These are phyloP conservation scores for Lepetodrilus schrolli DNA, from an alignment of 2,888 invertebrate species.

Conservation along the genomic window DNA sequence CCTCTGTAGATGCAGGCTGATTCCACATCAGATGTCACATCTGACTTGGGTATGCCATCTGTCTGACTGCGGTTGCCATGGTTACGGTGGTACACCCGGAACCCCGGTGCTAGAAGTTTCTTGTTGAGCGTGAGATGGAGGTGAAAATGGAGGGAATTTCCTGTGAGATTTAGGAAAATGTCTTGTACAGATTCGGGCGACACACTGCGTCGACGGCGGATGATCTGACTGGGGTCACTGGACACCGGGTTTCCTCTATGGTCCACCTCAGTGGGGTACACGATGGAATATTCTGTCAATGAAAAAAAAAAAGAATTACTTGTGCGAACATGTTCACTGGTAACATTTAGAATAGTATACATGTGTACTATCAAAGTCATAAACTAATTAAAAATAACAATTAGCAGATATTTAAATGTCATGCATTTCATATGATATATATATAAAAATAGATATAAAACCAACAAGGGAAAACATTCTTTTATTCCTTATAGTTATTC, in stretches of 20 bases:
- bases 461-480: too few relatives aligned
- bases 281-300: background rate
- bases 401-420: too few relatives aligned
- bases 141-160: constrained; percentile 54
- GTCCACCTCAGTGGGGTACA: background rate
- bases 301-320: background rate
- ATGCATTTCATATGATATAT: too few relatives aligned
- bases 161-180: constrained; percentile 55
- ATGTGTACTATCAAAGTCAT: too few relatives aligned
- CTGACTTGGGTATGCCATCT: background rate
- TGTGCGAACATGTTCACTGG: too few relatives aligned
- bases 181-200: constrained; percentile 20
- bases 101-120: constrained; percentile 57
- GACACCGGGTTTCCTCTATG: background rate
- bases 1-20: constrained; percentile 53
- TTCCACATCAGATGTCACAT: background rate
- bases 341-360: too few relatives aligned
- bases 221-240: background rate
- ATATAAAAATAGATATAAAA: too few relatives aligned
- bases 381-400: too few relatives aligned
- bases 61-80: constrained; percentile 29
- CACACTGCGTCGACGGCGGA: background rate
- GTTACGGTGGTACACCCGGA: constrained; percentile 59
- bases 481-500: too few relatives aligned
- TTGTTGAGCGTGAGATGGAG: constrained; percentile 55